These are phyloP conservation scores for Aselliscus stoliczkanus DNA, from an alignment of 2,797 vertebrate genomes.

Conservation along the genomic window DNA sequence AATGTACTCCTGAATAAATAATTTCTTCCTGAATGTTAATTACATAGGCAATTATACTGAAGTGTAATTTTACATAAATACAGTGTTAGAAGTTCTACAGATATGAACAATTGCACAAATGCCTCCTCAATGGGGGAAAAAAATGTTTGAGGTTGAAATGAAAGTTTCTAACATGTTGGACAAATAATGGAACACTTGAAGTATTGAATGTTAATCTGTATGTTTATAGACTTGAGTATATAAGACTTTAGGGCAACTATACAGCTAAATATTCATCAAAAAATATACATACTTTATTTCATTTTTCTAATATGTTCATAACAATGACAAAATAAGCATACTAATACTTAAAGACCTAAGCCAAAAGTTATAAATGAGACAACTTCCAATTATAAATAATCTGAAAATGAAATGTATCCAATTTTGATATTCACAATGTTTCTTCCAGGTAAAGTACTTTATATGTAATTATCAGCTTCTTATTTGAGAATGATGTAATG, in stretches of 20 bases:
- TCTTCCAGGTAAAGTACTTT: conserved; percentile 19
- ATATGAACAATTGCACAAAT: conserved; percentile 63
- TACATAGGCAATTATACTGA: conserved; percentile 67
- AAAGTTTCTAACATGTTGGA: conserved; percentile 50
- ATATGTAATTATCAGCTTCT: not conserved
- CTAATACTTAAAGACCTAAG: conserved; percentile 5
- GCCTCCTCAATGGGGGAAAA: conserved; percentile 15
- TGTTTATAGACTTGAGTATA: conserved; percentile 24
- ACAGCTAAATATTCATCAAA: conserved; percentile 50
- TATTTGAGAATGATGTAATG: not conserved
- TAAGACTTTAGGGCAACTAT: conserved; percentile 30
- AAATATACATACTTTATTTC: conserved; percentile 29
- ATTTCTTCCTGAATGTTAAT: conserved; percentile 76
- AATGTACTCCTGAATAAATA: conserved; percentile 74
- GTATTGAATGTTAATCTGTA: conserved; percentile 58
- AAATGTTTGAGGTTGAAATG: conserved; percentile 42
- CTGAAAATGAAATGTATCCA: conserved; percentile 8
- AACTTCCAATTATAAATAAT: not conserved
- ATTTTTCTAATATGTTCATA: conserved; percentile 36
- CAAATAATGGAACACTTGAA: conserved; percentile 52
- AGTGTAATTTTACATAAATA: conserved; percentile 74
- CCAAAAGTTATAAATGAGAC: conserved; percentile 25
- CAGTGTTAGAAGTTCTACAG: conserved; percentile 65
- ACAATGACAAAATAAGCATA: conserved; percentile 3
- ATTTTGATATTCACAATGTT: not conserved